phyloP scores from a whole-genome alignment of 2,888 invertebrate genomes.

The Stenodema calcarata region DNA sequence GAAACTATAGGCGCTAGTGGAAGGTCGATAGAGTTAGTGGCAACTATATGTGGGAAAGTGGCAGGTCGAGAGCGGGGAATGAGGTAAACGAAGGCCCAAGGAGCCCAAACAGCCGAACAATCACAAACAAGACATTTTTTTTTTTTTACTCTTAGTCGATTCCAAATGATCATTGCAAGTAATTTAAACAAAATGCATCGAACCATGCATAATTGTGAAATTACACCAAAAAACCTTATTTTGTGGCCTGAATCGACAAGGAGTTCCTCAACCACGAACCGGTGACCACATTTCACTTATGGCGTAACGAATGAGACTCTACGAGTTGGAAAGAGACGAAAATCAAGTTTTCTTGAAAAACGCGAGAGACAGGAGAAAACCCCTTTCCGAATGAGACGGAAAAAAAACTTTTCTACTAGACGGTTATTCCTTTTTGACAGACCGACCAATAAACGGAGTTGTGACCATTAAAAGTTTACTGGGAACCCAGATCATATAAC shows the following conservation, averaged over 20 bases:
- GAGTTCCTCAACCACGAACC: background rate
- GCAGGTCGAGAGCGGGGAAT: too few species aligned
- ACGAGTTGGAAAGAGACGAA: background rate
- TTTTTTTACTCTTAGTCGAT: too few species aligned
- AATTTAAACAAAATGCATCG: too few species aligned
- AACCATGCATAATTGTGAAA: too few species aligned
- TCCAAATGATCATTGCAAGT: too few species aligned
- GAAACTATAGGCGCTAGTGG: too few species aligned
- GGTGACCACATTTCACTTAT: background rate
- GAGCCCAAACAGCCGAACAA: background rate
- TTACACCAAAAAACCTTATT: too few species aligned
- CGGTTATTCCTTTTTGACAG: conserved; percentile 27
- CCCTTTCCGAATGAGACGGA: background rate
- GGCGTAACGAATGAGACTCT: background rate
- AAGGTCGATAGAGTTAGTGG: too few species aligned
- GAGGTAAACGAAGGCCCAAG: too few species aligned
- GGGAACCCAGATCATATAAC: background rate
- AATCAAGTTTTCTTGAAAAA: background rate
- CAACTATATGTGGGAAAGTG: too few species aligned
- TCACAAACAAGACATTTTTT: too few species aligned
- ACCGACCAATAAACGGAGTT: conserved; percentile 24
- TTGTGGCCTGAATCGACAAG: too few species aligned
- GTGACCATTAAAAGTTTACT: conserved; percentile 20
- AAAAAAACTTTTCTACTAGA: background rate
- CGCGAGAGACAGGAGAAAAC: background rate